Conservation (phyloP, 1,140 invertebrate genomes). For the Mactra quadrangularis region DNA sequence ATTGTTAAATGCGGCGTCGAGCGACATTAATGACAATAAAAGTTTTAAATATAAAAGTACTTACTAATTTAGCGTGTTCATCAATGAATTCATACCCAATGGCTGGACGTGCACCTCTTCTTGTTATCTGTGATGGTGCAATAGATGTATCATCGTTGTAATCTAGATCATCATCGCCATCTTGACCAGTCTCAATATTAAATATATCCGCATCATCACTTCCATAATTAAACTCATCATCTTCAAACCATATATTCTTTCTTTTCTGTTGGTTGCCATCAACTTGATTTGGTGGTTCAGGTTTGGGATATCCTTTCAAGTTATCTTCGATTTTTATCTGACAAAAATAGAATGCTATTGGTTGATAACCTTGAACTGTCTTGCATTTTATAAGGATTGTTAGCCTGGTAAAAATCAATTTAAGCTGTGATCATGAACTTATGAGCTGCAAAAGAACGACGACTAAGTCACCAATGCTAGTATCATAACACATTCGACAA, state of each 20-base stretch:
- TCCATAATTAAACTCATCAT: constrained; percentile 36
- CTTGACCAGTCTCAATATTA: constrained; percentile 1
- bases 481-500: neutral
- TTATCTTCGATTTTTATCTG: neutral
- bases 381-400: neutral
- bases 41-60: no score
- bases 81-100: neutral
- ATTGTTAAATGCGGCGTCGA: no score
- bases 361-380: neutral
- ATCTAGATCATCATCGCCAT: constrained; percentile 10
- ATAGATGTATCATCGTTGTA: neutral
- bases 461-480: neutral
- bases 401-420: neutral
- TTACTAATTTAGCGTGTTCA: constrained; percentile 14
- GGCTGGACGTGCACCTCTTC: neutral
- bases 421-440: neutral
- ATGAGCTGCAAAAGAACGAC: neutral
- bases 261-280: neutral
- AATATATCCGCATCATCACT: constrained; percentile 41
- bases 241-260: constrained; percentile 27
- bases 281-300: neutral
- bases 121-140: no score
- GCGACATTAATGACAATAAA: no score
- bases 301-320: neutral
- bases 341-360: neutral